phyloP scores from a whole-genome alignment of 2,797 vertebrate genomes.

The Garrulus glandarius region DNA sequence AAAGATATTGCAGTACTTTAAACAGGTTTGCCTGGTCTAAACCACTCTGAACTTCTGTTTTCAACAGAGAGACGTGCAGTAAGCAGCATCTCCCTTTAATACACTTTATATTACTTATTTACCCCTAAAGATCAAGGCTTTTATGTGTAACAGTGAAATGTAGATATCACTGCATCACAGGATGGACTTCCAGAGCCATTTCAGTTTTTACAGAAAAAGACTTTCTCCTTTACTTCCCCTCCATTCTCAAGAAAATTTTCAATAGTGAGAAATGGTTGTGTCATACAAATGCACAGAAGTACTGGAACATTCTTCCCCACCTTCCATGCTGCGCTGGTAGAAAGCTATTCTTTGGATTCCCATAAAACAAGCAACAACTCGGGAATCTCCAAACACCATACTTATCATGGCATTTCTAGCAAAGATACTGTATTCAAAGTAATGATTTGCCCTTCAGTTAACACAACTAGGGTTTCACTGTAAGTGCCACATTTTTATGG shows the following conservation, averaged over 20 bases:
- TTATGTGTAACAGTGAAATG: background rate
- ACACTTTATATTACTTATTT: background rate
- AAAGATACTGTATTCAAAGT: background rate
- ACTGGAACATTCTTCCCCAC: background rate
- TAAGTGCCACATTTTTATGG: background rate
- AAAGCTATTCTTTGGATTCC: background rate
- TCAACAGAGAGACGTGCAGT: background rate
- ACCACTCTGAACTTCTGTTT: background rate
- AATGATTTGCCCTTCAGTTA: background rate
- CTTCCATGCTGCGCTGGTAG: background rate
- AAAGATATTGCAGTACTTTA: background rate
- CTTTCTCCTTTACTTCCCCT: background rate
- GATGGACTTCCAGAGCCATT: background rate
- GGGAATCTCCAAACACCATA: background rate
- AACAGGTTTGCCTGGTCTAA: background rate
- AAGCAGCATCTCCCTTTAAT: background rate
- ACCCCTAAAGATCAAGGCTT: background rate
- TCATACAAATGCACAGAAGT: background rate
- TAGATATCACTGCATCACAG: background rate
- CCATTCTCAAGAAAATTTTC: background rate
- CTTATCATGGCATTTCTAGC: background rate
- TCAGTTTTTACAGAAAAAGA: background rate
- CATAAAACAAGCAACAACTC: background rate
- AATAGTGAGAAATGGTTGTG: background rate
- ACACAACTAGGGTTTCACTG: accelerated